These are phyloP conservation scores for Psettodes erumei DNA, from an alignment of 2,113 vertebrate species.

Conservation along the genomic window DNA sequence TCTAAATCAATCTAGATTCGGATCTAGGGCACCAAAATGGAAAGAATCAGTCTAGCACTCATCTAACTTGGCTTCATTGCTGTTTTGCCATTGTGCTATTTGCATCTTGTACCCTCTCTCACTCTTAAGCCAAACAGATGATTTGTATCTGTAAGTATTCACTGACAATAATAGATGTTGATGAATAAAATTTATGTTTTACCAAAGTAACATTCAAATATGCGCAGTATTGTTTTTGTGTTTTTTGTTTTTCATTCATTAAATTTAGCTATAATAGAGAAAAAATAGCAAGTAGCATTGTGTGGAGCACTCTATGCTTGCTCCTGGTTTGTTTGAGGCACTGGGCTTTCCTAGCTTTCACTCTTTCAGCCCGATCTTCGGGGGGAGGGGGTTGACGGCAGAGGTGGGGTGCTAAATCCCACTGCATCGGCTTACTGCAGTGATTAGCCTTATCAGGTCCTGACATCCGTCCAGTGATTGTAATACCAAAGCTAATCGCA, in stretches of 20 bases:
- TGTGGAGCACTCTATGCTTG: not conserved
- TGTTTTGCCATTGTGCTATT: not conserved
- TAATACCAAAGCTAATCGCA: constrained; percentile 72
- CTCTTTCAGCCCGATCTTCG: constrained; percentile 51
- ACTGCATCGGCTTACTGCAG: constrained; percentile 59
- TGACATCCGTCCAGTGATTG: constrained; percentile 74
- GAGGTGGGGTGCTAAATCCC: constrained; percentile 67
- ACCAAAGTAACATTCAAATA: not conserved
- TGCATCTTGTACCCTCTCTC: not conserved
- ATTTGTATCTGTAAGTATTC: too few relatives aligned
- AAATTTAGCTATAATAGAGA: not conserved
- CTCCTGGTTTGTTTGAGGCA: constrained; percentile 33
- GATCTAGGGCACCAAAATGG: constrained; percentile 4
- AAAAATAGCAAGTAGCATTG: constrained; percentile 2
- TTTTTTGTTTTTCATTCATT: constrained; percentile 2
- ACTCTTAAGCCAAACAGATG: too few relatives aligned
- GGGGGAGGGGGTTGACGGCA: constrained; percentile 1
- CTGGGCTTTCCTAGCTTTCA: constrained; percentile 47
- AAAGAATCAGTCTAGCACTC: not conserved
- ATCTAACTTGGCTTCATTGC: not conserved
- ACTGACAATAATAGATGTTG: too few relatives aligned
- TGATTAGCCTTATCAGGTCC: constrained; percentile 81
- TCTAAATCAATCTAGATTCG: constrained; percentile 27
- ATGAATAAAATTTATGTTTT: not conserved
- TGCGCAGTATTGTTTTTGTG: not conserved